These are phyloP conservation scores for Rhagoletis zephyria DNA, from an alignment of 1,140 invertebrate species.

Conservation along the genomic window DNA sequence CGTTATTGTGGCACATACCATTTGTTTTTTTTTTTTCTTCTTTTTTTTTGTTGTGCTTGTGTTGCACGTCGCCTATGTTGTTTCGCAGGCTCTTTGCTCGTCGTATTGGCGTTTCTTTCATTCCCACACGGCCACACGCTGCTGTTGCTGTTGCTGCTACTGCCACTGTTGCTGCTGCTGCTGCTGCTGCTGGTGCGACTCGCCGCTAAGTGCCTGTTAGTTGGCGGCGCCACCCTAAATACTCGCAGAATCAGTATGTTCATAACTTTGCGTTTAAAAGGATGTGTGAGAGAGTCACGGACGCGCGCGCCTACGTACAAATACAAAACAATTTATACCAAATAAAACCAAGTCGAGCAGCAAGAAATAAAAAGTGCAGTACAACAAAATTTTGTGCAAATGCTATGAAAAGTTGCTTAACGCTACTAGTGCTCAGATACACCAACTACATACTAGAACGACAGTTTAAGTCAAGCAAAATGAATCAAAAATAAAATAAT, in stretches of 20 bases:
- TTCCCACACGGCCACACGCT: background rate
- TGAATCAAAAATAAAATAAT: no score
- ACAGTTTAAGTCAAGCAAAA: background rate
- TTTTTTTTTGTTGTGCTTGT: background rate
- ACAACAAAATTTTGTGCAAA: background rate
- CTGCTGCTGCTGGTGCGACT: background rate
- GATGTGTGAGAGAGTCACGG: slow-evolving; percentile 18
- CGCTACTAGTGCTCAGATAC: background rate
- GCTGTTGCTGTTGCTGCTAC: background rate
- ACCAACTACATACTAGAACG: background rate
- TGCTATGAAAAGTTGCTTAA: background rate
- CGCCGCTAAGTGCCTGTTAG: background rate
- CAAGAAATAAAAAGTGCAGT: background rate
- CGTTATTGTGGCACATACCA: background rate
- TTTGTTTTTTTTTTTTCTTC: background rate
- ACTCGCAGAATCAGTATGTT: slow-evolving; percentile 29
- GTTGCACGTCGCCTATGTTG: background rate
- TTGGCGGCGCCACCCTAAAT: slow-evolving; percentile 23
- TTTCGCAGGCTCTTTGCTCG: background rate
- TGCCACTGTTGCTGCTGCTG: background rate
- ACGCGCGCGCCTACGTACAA: background rate
- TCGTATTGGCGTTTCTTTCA: background rate
- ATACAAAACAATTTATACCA: background rate
- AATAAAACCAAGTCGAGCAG: background rate
- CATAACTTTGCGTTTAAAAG: slow-evolving; percentile 23